phyloP scores from a whole-genome alignment of 2,797 vertebrate genomes.

The Pangasius djambal region DNA sequence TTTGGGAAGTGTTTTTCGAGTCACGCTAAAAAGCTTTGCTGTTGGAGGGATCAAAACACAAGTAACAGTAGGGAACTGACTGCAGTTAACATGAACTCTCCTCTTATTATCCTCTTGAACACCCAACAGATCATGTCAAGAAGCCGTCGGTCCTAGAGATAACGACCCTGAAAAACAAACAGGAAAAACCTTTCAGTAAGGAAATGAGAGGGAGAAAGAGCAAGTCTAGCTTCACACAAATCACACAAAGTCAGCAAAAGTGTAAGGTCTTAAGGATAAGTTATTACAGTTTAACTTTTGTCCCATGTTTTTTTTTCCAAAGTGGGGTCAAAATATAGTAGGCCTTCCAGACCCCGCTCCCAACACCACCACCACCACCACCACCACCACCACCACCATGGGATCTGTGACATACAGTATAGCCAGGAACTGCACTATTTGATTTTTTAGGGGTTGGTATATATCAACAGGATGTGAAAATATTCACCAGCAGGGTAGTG shows the following conservation, averaged over 20 bases:
- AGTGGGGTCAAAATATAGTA: not conserved
- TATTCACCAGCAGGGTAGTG: not conserved
- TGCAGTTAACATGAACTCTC: conserved; percentile 41
- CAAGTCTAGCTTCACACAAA: not conserved
- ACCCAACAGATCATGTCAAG: conserved; percentile 30
- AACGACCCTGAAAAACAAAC: conserved; percentile 44
- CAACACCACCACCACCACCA: not conserved
- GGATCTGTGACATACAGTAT: not conserved
- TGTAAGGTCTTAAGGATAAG: not conserved
- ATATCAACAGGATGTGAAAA: not conserved
- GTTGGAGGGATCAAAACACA: conserved; percentile 14
- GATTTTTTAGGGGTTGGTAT: not conserved
- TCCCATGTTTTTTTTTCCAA: not conserved
- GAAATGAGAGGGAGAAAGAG: not conserved
- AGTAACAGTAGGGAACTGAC: conserved; percentile 22
- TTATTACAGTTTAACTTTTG: not conserved
- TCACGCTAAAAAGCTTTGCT: conserved; percentile 37
- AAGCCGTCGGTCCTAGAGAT: conserved; percentile 6
- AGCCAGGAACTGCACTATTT: not conserved
- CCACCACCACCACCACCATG: not conserved
- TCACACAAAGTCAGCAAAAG: not conserved
- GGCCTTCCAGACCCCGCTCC: not conserved
- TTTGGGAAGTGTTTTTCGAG: not conserved
- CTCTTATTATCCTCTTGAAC: conserved; percentile 27
- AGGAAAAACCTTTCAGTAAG: not conserved